Evolutionary conservation across 2,797 vertebrate genomes (phyloP), one percentile per base, ranked within the genome.

Genomic region (Caiman crocodilus): DNA sequence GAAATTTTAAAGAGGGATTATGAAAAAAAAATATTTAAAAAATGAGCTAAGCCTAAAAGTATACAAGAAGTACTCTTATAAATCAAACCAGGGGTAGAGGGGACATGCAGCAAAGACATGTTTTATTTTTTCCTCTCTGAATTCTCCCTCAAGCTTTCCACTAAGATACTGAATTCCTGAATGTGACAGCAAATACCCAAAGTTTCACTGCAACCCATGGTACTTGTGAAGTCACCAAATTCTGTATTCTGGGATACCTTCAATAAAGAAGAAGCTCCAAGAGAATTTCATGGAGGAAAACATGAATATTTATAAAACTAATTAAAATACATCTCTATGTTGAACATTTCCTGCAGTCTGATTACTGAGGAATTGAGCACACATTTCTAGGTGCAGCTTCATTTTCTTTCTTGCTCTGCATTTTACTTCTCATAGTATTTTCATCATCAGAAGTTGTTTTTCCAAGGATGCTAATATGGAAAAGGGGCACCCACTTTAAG

Each of bases 251-350:
- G 87, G 81, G 88, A 95, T 85, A 92, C 88, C 76, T 93, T 90
- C 86, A 58, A 88, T 28, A 84, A 69, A 92, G 76, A 3, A 55
- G 60, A 67, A 71, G 79, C 71, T 96, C 90, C 69, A 71, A 84
- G n/a, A 88, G 83, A 94, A 85, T 56, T 95, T 82, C 91, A 93
- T 87, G 76, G 74, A 90, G 60, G 74, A 65, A 87, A 77, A 0
- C 14, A 83, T 96, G 93, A 96, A 96, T 96, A 96, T 95, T 94
- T 96, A 94, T 86, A 89, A 82, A 50, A 55, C 87, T 95, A 95
- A 95, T 96, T 96, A 96, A 97, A 94, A 92, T 77, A 71, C 75
- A 90, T 88, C 85, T 93, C 91, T 81, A 56, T 75, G 79, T 92
- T 85, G 91, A 95, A 93, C 76, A 82, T 81, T 95, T 92, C 92